These are phyloP conservation scores for Corvus cornix DNA, from an alignment of 2,113 vertebrate genomes.

Conservation along the genomic window DNA sequence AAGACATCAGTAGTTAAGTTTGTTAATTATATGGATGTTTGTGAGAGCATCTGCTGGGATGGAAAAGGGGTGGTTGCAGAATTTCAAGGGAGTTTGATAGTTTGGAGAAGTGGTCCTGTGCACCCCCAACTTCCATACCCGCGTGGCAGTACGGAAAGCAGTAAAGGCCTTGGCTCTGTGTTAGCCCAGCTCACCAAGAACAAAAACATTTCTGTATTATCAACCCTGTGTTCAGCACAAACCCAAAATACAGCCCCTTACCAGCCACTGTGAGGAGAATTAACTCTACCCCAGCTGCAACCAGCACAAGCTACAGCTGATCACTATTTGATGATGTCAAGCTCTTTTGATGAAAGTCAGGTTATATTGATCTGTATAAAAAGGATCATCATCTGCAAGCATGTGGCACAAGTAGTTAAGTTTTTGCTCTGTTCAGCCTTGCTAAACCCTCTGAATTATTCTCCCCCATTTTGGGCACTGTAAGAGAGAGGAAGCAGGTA, in stretches of 20 bases:
- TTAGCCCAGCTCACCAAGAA: not conserved
- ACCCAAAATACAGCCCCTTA: not conserved
- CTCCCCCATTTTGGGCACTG: not conserved
- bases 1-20: not conserved
- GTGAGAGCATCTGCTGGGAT: not conserved
- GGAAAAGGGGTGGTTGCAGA: not conserved
- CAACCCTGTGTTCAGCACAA: not conserved
- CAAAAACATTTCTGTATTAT: not conserved
- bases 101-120: not conserved
- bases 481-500: not conserved
- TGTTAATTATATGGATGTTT: not conserved
- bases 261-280: not conserved
- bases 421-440: not conserved
- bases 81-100: not conserved
- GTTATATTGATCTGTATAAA: not conserved
- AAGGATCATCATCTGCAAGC: not conserved
- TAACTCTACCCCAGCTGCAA: not conserved
- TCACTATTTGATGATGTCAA: not conserved
- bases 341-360: not conserved
- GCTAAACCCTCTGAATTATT: not conserved
- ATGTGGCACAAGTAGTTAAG: not conserved
- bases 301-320: not conserved
- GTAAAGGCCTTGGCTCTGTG: not conserved
- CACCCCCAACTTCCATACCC: not conserved
- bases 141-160: fast-evolving